These are phyloP conservation scores for Monochamus alternatus DNA, from an alignment of 2,888 invertebrate species.

Conservation along the genomic window DNA sequence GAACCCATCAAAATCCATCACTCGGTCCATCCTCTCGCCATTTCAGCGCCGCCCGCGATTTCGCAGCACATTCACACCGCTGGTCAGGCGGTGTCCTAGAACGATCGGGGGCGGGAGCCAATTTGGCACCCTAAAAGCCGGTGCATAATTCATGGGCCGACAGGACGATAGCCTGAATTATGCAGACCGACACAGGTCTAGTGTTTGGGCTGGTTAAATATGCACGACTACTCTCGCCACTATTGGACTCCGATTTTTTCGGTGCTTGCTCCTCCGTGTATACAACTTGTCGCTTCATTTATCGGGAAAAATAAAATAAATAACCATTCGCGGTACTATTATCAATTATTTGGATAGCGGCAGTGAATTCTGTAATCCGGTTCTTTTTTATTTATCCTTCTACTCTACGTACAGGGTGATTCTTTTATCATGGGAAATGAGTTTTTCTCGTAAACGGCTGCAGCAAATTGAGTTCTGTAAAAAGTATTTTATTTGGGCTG, in stretches of 20 bases:
- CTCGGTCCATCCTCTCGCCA: neutral
- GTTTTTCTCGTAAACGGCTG: no score
- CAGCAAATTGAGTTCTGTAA: no score
- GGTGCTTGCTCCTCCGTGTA: conserved; percentile 35
- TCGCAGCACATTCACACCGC: conserved; percentile 30
- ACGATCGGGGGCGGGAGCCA: conserved; percentile 57
- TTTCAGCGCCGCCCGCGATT: conserved; percentile 20
- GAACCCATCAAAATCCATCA: conserved; percentile 12
- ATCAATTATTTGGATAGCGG: no score
- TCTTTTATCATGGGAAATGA: no score
- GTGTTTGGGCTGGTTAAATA: conserved; percentile 70
- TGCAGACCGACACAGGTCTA: conserved; percentile 71
- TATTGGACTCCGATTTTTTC: conserved; percentile 47
- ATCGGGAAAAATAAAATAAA: conserved; percentile 22
- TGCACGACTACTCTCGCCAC: conserved; percentile 65
- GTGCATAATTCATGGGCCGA: conserved; percentile 70
- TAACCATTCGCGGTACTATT: neutral
- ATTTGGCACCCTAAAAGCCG: conserved; percentile 71
- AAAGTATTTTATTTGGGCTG: no score
- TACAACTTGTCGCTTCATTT: conserved; percentile 51
- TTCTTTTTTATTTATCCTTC: no score
- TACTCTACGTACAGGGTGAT: no score
- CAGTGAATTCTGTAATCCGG: no score
- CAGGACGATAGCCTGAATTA: conserved; percentile 71
- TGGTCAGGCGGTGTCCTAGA: conserved; percentile 45